Base-by-base conservation (phyloP, 2,888 invertebrate species). In the Pyrocoelia pectoralis region DNA sequence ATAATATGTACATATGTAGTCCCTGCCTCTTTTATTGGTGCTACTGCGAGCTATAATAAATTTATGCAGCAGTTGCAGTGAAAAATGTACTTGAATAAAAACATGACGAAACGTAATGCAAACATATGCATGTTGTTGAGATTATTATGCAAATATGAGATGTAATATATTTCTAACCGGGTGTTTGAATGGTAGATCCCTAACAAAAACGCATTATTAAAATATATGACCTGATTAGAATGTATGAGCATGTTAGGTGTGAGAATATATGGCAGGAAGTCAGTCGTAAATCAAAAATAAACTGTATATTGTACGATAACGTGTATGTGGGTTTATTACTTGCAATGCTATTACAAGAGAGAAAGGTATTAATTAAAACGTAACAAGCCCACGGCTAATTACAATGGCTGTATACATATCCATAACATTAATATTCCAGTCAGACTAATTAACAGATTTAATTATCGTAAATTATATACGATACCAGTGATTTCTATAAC, bases 361-460 rank as follows among this genome's bases (percentile, higher is more conserved):
- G 74, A 77, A 74, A 74, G 76, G 76, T 76, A 77, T 74, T 77
- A 76, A 77, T 77, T 77, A 77, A 77, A 76, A 75, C 73, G 73
- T 77, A 77, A 76, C 77, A 74, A 75, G 76, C 74, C 69, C 73
- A 69, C 71, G 71, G 76, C 76, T 77, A 77, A 77, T 76, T 76
- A 76, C 72, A 64, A 66, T 68, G 69, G 68, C 68, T 72, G 67
- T 72, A 70, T 70, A 73, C 73, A 71, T 74, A 74, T 75, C 69
- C 72, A 72, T 72, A 70, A 71, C 74, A 72, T 72, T 70, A 72
- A 72, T 75, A 75, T 74, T 73, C 72, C 57, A 70, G 68, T 66
- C 66, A 68, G 70, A 66, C 70, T 75, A 75, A 76, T 76, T 76
- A 75, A 73, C 72, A 68, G 73, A 75, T 76, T 74, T 76, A 74